phyloP scores from a whole-genome alignment of 2,888 invertebrate species.

The Acrobasis suavella region DNA sequence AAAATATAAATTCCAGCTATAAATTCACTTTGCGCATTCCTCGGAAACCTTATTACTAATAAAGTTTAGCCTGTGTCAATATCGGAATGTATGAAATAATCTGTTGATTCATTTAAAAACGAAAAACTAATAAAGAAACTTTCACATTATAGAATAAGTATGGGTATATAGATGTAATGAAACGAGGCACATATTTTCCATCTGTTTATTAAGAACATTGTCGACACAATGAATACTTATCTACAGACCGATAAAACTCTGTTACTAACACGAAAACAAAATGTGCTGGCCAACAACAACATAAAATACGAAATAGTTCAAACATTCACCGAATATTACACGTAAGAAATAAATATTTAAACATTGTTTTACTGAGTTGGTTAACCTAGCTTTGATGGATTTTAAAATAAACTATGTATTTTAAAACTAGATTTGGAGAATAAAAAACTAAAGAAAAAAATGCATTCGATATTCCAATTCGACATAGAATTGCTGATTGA shows the following conservation, averaged over 20 bases:
- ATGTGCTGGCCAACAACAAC: conserved; percentile 77
- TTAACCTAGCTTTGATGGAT: not conserved
- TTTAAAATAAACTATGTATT: not conserved
- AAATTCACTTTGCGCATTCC: no score
- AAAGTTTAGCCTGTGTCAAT: no score
- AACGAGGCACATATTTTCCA: conserved; percentile 51
- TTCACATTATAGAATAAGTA: not conserved
- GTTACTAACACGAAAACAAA: conserved; percentile 74
- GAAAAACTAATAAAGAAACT: no score
- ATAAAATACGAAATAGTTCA: conserved; percentile 58
- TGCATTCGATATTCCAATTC: no score
- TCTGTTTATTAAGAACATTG: conserved; percentile 78
- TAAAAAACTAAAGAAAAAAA: no score
- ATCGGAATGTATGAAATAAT: no score
- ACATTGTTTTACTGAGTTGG: conserved; percentile 5
- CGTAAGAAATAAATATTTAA: conserved; percentile 21
- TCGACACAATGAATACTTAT: conserved; percentile 66
- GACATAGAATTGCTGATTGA: no score
- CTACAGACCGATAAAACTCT: conserved; percentile 76
- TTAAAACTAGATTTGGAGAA: not conserved
- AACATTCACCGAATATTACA: conserved; percentile 34
- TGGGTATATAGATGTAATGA: conserved; percentile 36
- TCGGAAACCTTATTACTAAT: no score
- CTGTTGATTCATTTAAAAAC: no score
- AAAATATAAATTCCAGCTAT: no score